Conservation (phyloP, 2,888 invertebrate genomes). For the Yponomeuta cagnagella region DNA sequence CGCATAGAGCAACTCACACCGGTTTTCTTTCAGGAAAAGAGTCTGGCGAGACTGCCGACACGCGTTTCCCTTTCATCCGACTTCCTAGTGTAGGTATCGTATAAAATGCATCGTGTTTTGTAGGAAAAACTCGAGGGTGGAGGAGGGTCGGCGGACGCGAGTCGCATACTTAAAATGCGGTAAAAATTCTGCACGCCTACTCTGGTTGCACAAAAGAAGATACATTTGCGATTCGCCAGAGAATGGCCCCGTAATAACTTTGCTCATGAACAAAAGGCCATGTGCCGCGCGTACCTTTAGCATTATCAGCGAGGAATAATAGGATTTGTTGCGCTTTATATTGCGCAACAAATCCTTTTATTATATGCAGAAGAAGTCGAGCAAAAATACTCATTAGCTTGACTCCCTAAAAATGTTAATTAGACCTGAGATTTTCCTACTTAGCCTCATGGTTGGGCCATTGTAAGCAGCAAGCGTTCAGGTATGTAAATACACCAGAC, state of each 20-base stretch:
- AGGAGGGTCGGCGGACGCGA: constrained; percentile 40
- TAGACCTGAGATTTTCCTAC: too few species aligned
- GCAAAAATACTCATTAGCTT: background rate
- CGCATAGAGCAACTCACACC: background rate
- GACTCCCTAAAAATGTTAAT: background rate
- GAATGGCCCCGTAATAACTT: constrained; percentile 24
- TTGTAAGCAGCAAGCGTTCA: too few species aligned
- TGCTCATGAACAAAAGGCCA: constrained; percentile 17
- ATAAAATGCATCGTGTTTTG: constrained; percentile 4
- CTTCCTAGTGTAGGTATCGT: constrained; percentile 5
- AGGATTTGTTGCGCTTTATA: background rate
- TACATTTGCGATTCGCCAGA: constrained; percentile 22
- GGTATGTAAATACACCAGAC: too few species aligned
- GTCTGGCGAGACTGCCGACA: constrained; percentile 7
- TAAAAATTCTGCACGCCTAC: constrained; percentile 47
- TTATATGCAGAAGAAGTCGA: background rate
- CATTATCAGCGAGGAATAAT: constrained; percentile 4
- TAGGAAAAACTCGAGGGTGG: constrained; percentile 17
- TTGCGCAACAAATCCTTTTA: background rate
- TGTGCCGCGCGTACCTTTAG: background rate
- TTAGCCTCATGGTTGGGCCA: too few species aligned
- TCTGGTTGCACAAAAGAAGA: constrained; percentile 27
- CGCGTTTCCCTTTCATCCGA: constrained; percentile 11
- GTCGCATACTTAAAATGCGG: constrained; percentile 50
- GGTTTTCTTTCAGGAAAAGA: constrained; percentile 4